phyloP scores from a whole-genome alignment of 2,797 vertebrate species.

The Coreius guichenoti region DNA sequence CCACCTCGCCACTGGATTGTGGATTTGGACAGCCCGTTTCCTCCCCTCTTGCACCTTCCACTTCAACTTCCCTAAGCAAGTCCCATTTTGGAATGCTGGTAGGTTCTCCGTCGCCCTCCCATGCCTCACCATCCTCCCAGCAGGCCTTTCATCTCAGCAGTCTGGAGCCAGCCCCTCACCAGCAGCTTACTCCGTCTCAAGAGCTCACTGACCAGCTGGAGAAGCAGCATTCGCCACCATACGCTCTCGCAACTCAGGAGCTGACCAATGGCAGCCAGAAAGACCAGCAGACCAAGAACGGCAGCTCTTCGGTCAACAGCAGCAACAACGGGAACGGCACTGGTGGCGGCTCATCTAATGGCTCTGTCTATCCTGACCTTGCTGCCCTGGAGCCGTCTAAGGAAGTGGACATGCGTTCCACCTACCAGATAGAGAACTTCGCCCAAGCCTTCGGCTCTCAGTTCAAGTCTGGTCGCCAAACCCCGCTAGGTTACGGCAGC shows the following conservation, averaged over 20 bases:
- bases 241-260: constrained; percentile 90
- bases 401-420: constrained; percentile 86
- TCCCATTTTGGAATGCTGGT: constrained; percentile 96
- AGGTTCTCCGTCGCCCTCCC: constrained; percentile 81
- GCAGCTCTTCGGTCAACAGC: constrained; percentile 69
- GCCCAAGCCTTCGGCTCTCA: constrained; percentile 99
- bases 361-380: constrained; percentile 89
- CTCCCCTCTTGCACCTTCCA: constrained; percentile 90
- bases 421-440: constrained; percentile 99
- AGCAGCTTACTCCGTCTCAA: constrained; percentile 98
- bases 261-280: constrained; percentile 83
- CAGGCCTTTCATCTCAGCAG: constrained; percentile 91
- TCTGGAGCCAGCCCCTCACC: constrained; percentile 90
- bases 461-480: constrained; percentile 96
- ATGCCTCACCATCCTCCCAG: constrained; percentile 76
- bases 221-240: constrained; percentile 90
- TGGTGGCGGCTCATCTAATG: constrained; percentile 67
- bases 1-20: constrained; percentile 93
- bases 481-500: constrained; percentile 91
- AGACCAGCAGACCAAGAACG: constrained; percentile 87
- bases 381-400: constrained; percentile 90
- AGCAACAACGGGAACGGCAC: constrained; percentile 61
- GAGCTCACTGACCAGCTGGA: constrained; percentile 98
- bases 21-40: constrained; percentile 91
- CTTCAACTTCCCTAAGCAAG: constrained; percentile 86